phyloP scores from a whole-genome alignment of 2,113 vertebrate species.

The Noctilio leporinus region DNA sequence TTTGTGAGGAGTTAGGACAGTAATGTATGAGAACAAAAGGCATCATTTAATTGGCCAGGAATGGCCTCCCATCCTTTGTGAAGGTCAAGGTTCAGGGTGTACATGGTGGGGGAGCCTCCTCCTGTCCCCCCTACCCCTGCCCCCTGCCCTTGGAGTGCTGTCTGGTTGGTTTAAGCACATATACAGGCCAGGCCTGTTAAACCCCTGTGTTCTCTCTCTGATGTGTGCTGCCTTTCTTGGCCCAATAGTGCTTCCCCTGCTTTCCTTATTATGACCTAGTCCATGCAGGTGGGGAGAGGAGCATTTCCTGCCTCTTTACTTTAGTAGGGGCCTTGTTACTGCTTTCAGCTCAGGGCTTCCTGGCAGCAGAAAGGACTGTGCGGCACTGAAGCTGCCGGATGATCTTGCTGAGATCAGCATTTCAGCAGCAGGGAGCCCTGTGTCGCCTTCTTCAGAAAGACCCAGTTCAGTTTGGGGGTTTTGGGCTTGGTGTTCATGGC shows the following conservation, averaged over 20 bases:
- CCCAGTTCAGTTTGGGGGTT: background rate
- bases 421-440: background rate
- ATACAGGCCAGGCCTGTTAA: background rate
- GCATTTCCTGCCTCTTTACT: background rate
- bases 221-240: background rate
- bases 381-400: background rate
- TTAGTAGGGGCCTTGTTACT: background rate
- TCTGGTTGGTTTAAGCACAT: background rate
- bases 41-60: background rate
- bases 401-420: background rate
- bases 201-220: background rate
- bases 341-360: background rate
- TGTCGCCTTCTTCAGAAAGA: background rate
- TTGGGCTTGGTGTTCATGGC: background rate
- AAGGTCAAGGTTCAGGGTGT: background rate
- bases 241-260: background rate
- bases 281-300: background rate
- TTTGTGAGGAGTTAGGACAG: background rate
- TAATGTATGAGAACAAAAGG: background rate
- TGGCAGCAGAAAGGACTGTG: background rate
- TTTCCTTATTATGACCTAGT: background rate
- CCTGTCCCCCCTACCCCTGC: accelerated
- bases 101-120: background rate
- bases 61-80: background rate
- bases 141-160: background rate